Conservation (phyloP, 2,888 invertebrate species). For the Rhodophaea formosa region DNA sequence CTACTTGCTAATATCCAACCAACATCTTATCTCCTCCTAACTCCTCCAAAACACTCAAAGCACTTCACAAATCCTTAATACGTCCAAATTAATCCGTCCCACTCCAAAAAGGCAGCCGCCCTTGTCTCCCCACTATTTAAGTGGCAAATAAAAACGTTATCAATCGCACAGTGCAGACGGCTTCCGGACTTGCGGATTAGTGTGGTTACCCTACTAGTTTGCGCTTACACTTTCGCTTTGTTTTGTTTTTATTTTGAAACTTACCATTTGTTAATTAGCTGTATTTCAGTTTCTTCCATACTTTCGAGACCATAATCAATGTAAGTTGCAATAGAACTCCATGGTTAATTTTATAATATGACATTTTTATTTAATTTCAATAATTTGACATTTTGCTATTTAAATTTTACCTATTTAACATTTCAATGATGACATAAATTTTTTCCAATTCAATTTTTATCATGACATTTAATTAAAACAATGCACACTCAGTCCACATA, state of each 20-base stretch:
- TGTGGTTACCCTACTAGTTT: constrained; percentile 31
- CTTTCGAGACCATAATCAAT: too few relatives aligned
- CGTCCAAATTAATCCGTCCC: constrained; percentile 9
- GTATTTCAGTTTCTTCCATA: too few relatives aligned
- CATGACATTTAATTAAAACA: too few relatives aligned
- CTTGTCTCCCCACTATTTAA: constrained; percentile 47
- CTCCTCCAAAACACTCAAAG: neutral
- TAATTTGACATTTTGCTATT: too few relatives aligned
- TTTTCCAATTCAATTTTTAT: too few relatives aligned
- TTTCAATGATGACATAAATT: too few relatives aligned
- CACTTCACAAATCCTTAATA: constrained; percentile 1
- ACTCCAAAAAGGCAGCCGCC: constrained; percentile 25
- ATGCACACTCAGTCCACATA: too few relatives aligned
- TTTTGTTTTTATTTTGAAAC: constrained; percentile 5
- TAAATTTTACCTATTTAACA: too few relatives aligned
- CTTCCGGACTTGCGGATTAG: constrained; percentile 33
- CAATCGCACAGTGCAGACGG: constrained; percentile 37
- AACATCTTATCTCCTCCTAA: neutral
- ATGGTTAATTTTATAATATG: too few relatives aligned
- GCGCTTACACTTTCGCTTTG: constrained; percentile 27
- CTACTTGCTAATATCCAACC: neutral
- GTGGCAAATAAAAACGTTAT: constrained; percentile 61
- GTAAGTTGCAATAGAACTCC: too few relatives aligned
- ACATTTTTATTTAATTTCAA: too few relatives aligned
- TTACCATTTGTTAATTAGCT: too few relatives aligned